Conservation (phyloP, 2,113 vertebrate genomes). For the Dipodomys merriami region DNA sequence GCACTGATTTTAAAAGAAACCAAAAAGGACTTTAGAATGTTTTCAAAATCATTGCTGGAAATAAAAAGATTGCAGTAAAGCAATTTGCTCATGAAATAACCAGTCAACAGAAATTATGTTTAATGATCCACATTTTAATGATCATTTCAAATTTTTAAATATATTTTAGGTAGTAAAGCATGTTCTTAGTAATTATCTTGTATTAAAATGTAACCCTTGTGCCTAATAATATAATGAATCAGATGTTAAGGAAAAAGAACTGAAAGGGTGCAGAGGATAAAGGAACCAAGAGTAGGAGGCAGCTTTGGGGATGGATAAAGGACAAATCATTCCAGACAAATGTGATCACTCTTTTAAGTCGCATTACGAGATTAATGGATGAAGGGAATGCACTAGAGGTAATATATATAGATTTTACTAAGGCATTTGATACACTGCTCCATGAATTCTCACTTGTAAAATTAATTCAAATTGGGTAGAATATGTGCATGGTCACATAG, state of each 20-base stretch:
- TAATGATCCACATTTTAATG: slow-evolving; percentile 49
- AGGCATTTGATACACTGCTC: slow-evolving; percentile 77
- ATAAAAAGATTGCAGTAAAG: slow-evolving; percentile 26
- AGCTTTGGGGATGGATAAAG: slow-evolving; percentile 69
- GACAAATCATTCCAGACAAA: slow-evolving; percentile 75
- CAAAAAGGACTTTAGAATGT: slow-evolving; percentile 5
- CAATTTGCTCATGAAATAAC: slow-evolving; percentile 34
- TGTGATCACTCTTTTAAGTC: slow-evolving; percentile 77
- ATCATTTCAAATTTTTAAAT: slow-evolving; percentile 38
- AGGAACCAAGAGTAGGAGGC: slow-evolving; percentile 40
- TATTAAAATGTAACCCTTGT: slow-evolving; percentile 44
- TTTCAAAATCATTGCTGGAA: slow-evolving; percentile 7
- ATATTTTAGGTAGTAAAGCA: slow-evolving; percentile 50
- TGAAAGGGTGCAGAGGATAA: slow-evolving; percentile 32
- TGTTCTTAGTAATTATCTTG: slow-evolving; percentile 29
- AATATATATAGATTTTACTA: slow-evolving; percentile 76
- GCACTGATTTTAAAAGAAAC: slow-evolving; percentile 42
- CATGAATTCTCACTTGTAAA: slow-evolving; percentile 78
- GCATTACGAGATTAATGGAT: slow-evolving; percentile 74
- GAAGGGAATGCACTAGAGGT: slow-evolving; percentile 72
- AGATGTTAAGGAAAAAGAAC: slow-evolving; percentile 48
- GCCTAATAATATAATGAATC: slow-evolving; percentile 56
- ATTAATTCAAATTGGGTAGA: slow-evolving; percentile 81
- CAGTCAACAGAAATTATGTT: slow-evolving; percentile 40
- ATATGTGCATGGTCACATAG: slow-evolving; percentile 79